These are phyloP conservation scores for Philopotamus ludificatus DNA, from an alignment of 1,140 invertebrate genomes.

Conservation along the genomic window DNA sequence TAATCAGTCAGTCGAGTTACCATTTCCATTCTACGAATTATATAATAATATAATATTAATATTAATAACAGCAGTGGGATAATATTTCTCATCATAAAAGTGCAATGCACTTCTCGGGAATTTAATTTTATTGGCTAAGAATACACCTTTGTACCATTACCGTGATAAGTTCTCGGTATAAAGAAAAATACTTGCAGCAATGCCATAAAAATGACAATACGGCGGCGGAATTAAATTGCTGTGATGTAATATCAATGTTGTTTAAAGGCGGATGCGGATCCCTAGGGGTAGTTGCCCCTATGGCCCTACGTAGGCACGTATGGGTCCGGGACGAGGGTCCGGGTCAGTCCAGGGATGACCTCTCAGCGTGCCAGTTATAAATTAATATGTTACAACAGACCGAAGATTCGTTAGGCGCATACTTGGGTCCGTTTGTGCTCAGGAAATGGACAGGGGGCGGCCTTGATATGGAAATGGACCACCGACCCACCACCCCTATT, in stretches of 20 bases:
- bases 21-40: no score
- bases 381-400: slow-evolving; percentile 22
- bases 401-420: slow-evolving; percentile 21
- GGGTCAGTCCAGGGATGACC: slow-evolving; percentile 32
- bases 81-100: no score
- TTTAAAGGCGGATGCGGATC: not conserved
- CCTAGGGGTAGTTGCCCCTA: slow-evolving; percentile 24
- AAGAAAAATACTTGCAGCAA: no score
- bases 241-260: not conserved
- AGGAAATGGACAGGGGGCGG: not conserved
- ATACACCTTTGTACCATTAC: no score
- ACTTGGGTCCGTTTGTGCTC: slow-evolving; percentile 13
- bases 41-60: no score
- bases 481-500: not conserved
- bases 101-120: no score
- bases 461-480: not conserved
- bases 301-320: slow-evolving; percentile 34
- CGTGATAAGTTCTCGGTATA: no score
- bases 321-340: slow-evolving; percentile 30
- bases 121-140: no score
- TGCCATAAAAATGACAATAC: no score
- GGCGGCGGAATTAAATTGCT: not conserved
- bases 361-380: slow-evolving; percentile 25
- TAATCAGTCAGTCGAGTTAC: no score
- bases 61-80: no score